These are phyloP conservation scores for Nematopogon swammerdamellus DNA, from an alignment of 2,888 invertebrate genomes.

Conservation along the genomic window DNA sequence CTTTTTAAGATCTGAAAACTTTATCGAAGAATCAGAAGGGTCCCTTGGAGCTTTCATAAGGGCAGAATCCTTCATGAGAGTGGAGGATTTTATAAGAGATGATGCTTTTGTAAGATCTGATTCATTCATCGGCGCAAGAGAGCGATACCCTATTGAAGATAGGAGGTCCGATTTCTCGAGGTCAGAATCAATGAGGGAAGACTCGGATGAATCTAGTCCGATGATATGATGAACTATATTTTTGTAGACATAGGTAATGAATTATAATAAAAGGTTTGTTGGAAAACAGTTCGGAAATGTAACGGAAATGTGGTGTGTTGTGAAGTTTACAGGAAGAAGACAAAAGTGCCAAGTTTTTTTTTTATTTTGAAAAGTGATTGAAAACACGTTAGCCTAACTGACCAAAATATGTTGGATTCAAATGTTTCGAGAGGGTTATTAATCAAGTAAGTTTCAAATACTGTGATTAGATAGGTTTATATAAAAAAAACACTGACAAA, in stretches of 20 bases:
- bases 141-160: not conserved
- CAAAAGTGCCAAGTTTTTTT: too few species aligned
- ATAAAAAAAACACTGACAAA: too few species aligned
- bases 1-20: not conserved
- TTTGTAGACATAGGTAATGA: too few species aligned
- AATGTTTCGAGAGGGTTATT: too few species aligned
- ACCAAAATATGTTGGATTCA: too few species aligned
- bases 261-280: not conserved
- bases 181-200: not conserved
- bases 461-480: too few species aligned
- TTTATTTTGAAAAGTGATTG: too few species aligned
- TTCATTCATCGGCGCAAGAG: not conserved
- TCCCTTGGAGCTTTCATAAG: not conserved
- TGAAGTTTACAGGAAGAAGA: too few species aligned
- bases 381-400: too few species aligned
- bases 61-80: not conserved
- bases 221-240: not conserved
- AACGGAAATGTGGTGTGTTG: too few species aligned
- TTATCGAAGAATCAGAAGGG: not conserved
- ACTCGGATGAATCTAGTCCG: not conserved
- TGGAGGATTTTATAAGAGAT: not conserved
- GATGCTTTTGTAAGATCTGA: not conserved
- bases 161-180: not conserved
- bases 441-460: too few species aligned
- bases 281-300: too few species aligned